Evolutionary conservation across 35 echinoderm and acorn worm species (phyloP), one percentile per base, ranked within the genome.

Genomic region (Ophioderma brevispina): DNA sequence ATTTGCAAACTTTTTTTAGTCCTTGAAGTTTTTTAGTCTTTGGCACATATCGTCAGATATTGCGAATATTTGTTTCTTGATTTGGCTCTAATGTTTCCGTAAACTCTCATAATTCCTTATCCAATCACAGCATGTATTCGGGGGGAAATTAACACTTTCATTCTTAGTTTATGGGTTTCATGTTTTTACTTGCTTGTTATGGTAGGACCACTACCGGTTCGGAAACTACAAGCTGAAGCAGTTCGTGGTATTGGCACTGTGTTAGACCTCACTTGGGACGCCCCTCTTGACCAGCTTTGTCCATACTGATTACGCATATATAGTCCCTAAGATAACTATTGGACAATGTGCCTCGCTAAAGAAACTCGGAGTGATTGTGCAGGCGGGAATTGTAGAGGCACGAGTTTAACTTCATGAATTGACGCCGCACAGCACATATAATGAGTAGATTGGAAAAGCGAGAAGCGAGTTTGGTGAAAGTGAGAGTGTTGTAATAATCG

Each of bases 361-460:
- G 0, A 55, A 19, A 8, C 32, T 37, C n/a, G 78, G 40, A 55
- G 23, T 33, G 32, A 0, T 52, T 5, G 32, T 39, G 1, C 15
- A 42, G n/a, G 90, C 77, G 10, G 76, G 76, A n/a, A 42, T 36
- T 23, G 86, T 82, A 32, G 38, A 35, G 33, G 37, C 64, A 91
- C 90, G 13, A 25, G 77, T 78, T 46, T 33, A 55, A 13, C 35
- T 91, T 21, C 38, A 31, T 0, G 75, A 30, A 0, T 75, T 95
- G 30, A 85, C 79, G 30, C 85, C 90, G 0, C 88, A 89, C 52
- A 92, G 90, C 0, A 92, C 56, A 23, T 95, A 95, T 38, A 0
- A 85, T 95, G 4, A 87, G n/a, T n/a, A n/a, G n/a, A n/a, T 50
- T 63, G 94, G 92, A 5, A 88, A 89, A 32, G 85, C 89, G 13